Evolutionary conservation across 2,797 vertebrate genomes (phyloP), one percentile per base, ranked within the genome.

Genomic region (Knipowitschia caucasica): DNA sequence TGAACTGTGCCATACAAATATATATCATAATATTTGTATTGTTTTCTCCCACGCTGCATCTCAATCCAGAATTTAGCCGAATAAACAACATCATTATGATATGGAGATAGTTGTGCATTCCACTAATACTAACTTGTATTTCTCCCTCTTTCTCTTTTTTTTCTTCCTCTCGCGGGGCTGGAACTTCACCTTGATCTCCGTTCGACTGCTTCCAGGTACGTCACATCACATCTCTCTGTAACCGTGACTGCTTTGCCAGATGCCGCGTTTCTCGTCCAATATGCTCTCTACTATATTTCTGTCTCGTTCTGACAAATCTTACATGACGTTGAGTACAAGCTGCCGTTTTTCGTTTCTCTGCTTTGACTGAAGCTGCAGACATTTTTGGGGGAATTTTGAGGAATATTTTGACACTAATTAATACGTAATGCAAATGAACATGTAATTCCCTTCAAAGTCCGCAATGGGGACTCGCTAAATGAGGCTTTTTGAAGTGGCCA

Each of bases 151-250:
- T 55, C 44, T 30, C 8, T 65, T 59, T 20, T 74, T 7, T 69
- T 38, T 40, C 49, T 44, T 45, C 52, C 23, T 57, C 18, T 3
- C 27, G 21, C 39, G 35, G 34, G 56, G 45, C 73, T 61, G 75
- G 71, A 71, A 69, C 59, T 62, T 63, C 64, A 30, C 62, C 67
- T 54, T 40, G 62, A 65, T 71, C 33, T 35, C 27, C 34, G n/a
- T 35, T 53, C 14, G 58, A 50, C 59, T 56, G 23, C 69, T 38
- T 42, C 68, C 80, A 89, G 84, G 85, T 86, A 84, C 73, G 81
- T 80, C 43, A 50, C 45, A 69, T 69, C 50, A 59, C 24, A 59
- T 42, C 38, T 24, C 24, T 7, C 33, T 39, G 10, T 42, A 31
- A 35, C 31, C 53, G 50, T 49, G 44, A 43, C 11, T 38, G 21